Evolutionary conservation across 2,888 invertebrate species (phyloP).

Genomic region (Scotopteryx bipunctaria): DNA sequence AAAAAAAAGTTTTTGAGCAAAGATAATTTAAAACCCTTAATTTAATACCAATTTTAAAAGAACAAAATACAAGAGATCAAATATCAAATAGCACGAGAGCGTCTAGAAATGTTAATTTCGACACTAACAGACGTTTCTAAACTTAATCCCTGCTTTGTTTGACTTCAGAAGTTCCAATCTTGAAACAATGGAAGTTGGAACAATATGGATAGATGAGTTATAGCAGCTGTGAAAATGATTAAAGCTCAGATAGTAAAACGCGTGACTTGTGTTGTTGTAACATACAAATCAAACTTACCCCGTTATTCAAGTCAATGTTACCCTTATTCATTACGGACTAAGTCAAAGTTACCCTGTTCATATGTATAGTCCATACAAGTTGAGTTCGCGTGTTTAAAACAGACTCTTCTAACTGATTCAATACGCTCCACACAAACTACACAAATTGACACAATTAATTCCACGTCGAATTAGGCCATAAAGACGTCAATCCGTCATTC

Average conservation of each 20-base stretch:
- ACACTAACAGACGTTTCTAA: constrained; percentile 28
- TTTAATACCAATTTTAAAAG: no score
- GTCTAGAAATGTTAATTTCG: constrained; percentile 17
- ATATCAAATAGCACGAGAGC: constrained; percentile 1
- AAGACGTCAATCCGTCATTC: constrained; percentile 33
- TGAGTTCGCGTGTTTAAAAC: background rate
- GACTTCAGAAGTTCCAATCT: constrained; percentile 31
- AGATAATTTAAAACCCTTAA: no score
- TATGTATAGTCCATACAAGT: no score
- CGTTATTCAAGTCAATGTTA: background rate
- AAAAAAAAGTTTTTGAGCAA: no score
- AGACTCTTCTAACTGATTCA: constrained; percentile 9
- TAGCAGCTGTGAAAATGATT: constrained; percentile 7
- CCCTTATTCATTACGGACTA: background rate
- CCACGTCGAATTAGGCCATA: constrained; percentile 31
- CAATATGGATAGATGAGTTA: constrained; percentile 24
- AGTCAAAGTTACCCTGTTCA: no score
- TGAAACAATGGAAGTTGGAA: constrained; percentile 29
- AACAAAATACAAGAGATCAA: constrained; percentile 11
- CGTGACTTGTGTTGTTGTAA: no score
- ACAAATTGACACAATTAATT: constrained; percentile 24
- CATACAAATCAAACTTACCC: background rate
- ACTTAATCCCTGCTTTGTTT: constrained; percentile 38
- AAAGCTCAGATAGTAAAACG: no score
- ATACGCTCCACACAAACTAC: constrained; percentile 6